phyloP scores from a whole-genome alignment of 2,113 vertebrate genomes.

The Pimephales promelas region DNA sequence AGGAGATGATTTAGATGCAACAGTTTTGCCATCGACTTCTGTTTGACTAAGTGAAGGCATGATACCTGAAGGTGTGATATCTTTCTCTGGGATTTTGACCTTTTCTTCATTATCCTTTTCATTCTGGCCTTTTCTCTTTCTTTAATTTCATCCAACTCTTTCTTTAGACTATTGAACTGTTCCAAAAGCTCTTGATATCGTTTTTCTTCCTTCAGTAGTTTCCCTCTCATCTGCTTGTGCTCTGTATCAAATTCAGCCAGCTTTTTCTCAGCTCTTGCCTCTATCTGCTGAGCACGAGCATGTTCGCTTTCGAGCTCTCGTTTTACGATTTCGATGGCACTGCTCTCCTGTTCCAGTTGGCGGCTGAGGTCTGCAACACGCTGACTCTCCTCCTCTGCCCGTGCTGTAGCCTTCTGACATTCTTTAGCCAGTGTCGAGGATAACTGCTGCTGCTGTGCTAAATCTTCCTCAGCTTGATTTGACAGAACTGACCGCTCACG shows the following conservation, averaged over 20 bases:
- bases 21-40: constrained; percentile 73
- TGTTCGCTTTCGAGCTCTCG: constrained; percentile 81
- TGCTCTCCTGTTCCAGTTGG: constrained; percentile 82
- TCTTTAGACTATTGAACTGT: constrained; percentile 72
- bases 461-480: constrained; percentile 85
- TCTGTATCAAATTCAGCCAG: constrained; percentile 89
- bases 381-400: constrained; percentile 88
- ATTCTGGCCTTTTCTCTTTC: constrained; percentile 45
- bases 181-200: constrained; percentile 83
- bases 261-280: constrained; percentile 87
- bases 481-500: constrained; percentile 85
- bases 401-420: constrained; percentile 88
- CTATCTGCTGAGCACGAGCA: constrained; percentile 78
- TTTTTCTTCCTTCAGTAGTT: constrained; percentile 85
- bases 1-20: constrained; percentile 56
- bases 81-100: neutral
- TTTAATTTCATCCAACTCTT: constrained; percentile 54
- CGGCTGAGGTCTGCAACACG: constrained; percentile 80
- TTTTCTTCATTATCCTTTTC: constrained; percentile 31
- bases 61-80: constrained; percentile 36
- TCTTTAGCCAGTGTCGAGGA: constrained; percentile 87
- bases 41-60: constrained; percentile 82
- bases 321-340: constrained; percentile 73
- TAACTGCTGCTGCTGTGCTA: constrained; percentile 88
- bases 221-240: constrained; percentile 83